Evolutionary conservation across 2,888 invertebrate genomes (phyloP), one percentile per base, ranked within the genome.

Genomic region (Leptothorax acervorum): DNA sequence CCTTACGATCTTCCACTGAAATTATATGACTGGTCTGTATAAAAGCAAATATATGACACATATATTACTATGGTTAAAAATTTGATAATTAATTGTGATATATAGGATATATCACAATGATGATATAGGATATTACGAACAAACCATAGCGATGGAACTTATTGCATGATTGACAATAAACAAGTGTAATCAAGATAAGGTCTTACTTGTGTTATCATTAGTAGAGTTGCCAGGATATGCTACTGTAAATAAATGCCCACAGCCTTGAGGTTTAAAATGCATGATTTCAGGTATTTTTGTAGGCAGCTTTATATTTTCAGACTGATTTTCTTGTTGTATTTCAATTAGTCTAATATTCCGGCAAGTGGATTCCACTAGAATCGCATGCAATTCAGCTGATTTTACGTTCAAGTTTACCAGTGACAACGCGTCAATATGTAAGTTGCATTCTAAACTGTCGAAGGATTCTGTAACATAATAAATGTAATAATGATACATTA

Each of bases 161-260:
- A 55, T 15, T 74, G n/a, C 9, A 53, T 2, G 15, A 31, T n/a
- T 28, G 18, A 70, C 42, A n/a, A 81, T 55, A 76, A 28, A 18
- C 12, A 66, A 9, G 45, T 53, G n/a, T 71, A 45, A 57, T 18
- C 11, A 12, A 31, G 8, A 31, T 39, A 35, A 55, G 73, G 71
- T 93, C 96, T 96, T 96, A 97, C 97, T 96, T 93, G 97, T 96
- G 88, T 96, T 96, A 87, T 97, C 96, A 92, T 98, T 97, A 5
- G 96, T 95, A 70, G 96, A 95, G 82, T 95, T 96, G 91, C 96
- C 96, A 23, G 97, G 96, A 93, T 97, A 97, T 63, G 97, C 95
- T 89, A 97, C 96, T 12, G 98, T 97, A 31, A 98, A 94, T 91
- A 98, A 97, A 94, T 98, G 98, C 1, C 97, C 97, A 91, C 97